Conservation (phyloP, 2,113 vertebrate species). For the Pygoscelis adeliae region DNA sequence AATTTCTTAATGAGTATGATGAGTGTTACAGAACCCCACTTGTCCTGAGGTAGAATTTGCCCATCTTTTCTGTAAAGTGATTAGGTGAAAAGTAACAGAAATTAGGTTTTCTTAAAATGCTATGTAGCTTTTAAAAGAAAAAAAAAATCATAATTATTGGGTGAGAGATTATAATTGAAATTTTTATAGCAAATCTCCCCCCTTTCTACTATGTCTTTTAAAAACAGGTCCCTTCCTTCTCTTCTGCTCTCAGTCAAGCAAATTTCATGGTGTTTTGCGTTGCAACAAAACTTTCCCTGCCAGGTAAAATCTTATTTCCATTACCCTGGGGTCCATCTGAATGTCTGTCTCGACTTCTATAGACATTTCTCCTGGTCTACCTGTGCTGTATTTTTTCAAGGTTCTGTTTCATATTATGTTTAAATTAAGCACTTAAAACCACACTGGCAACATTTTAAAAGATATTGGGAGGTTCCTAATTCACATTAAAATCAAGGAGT, state of each 20-base stretch:
- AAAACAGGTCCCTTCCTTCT: background rate
- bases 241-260: background rate
- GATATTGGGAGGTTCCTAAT: background rate
- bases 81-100: background rate
- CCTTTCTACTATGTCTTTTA: background rate
- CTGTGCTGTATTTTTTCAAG: background rate
- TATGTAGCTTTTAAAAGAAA: background rate
- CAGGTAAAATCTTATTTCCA: background rate
- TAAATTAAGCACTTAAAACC: background rate
- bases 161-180: background rate
- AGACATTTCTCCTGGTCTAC: background rate
- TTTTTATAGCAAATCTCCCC: background rate
- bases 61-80: background rate
- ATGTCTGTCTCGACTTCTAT: background rate
- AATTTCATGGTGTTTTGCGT: background rate
- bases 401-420: background rate
- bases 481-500: background rate
- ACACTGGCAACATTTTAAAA: background rate
- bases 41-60: background rate
- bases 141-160: background rate
- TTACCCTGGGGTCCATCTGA: background rate
- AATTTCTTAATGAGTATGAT: background rate
- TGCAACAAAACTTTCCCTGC: background rate
- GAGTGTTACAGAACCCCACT: background rate
- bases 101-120: background rate